Conservation (phyloP, 2,797 vertebrate species). For the Phoeniculus purpureus region DNA sequence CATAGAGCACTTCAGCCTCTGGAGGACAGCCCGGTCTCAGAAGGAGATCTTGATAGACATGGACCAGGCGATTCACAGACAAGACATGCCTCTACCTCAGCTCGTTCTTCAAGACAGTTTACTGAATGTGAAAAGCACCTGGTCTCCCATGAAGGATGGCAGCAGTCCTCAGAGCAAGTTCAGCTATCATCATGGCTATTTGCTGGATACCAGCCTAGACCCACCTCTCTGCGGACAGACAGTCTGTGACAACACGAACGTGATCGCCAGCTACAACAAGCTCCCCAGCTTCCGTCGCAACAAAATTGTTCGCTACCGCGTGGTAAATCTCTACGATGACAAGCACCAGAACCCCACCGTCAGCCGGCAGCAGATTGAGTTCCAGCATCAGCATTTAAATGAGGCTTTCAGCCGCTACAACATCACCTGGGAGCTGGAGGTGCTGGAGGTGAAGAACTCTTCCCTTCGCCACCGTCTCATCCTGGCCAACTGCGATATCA, state of each 20-base stretch:
- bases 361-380: conserved; percentile 90
- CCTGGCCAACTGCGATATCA: conserved; percentile 95
- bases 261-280: conserved; percentile 92
- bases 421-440: conserved; percentile 95
- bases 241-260: conserved; percentile 90
- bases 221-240: conserved; percentile 97
- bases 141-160: conserved; percentile 85
- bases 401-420: conserved; percentile 93
- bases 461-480: conserved; percentile 91
- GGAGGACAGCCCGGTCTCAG: conserved; percentile 90
- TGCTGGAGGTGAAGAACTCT: conserved; percentile 92
- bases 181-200: conserved; percentile 76
- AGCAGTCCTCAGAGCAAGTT: conserved; percentile 81
- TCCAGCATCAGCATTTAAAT: conserved; percentile 93
- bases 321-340: conserved; percentile 91
- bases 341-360: conserved; percentile 85
- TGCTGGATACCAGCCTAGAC: conserved; percentile 89
- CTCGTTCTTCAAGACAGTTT: conserved; percentile 94
- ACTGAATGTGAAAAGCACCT: conserved; percentile 87
- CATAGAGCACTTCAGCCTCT: conserved; percentile 89
- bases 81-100: conserved; percentile 85
- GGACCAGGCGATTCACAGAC: conserved; percentile 81
- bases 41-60: conserved; percentile 90
- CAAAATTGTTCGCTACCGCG: conserved; percentile 92
- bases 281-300: conserved; percentile 87